Conservation (phyloP, 2,888 invertebrate species). For the Sphaerophoria rueppellii region DNA sequence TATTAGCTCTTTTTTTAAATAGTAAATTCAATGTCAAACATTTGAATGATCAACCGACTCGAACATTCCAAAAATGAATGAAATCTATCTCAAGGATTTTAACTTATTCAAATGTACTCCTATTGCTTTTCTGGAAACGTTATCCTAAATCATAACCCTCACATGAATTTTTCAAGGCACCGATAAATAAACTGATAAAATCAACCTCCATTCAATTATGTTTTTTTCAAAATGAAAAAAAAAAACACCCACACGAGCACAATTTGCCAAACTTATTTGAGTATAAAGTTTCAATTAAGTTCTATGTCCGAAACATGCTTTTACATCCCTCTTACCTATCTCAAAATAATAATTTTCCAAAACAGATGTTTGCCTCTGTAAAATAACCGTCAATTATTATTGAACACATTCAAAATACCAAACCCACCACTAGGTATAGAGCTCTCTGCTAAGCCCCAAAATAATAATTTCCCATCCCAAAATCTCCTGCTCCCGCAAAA, state of each 20-base stretch:
- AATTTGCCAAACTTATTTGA: conserved; percentile 24
- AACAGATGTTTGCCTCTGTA: conserved; percentile 36
- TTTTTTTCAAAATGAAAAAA: background rate
- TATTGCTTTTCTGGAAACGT: too few species aligned
- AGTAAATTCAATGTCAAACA: too few species aligned
- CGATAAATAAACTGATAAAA: too few species aligned
- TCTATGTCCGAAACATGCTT: conserved; percentile 35
- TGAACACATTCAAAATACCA: conserved; percentile 39
- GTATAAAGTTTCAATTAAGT: conserved; percentile 38
- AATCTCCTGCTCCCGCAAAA: background rate
- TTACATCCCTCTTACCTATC: background rate
- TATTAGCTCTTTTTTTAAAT: too few species aligned
- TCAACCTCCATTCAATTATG: conserved; percentile 10
- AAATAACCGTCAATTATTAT: conserved; percentile 47
- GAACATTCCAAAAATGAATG: too few species aligned
- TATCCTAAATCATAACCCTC: too few species aligned
- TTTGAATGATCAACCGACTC: too few species aligned
- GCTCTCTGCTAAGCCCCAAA: conserved; percentile 6
- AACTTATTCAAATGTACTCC: too few species aligned
- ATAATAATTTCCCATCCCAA: conserved; percentile 14
- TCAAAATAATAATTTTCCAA: conserved; percentile 19
- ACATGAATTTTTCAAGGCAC: too few species aligned
- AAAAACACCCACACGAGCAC: conserved; percentile 7
- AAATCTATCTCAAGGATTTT: too few species aligned
- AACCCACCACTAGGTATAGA: background rate